Conservation (phyloP, 2,113 vertebrate species). For the Synodontis membranacea region DNA sequence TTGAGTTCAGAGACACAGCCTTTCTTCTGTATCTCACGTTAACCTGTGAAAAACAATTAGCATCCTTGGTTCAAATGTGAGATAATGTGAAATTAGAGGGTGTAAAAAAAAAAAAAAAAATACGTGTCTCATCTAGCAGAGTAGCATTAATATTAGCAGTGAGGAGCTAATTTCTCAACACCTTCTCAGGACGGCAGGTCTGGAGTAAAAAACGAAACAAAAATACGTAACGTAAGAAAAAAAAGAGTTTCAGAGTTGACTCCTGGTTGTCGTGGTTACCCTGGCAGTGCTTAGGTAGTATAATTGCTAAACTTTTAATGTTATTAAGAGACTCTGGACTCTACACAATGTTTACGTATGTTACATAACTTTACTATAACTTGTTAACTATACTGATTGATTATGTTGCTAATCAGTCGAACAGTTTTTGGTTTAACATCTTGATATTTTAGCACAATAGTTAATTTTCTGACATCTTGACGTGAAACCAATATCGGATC, state of each 20-base stretch:
- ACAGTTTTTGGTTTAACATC: too few species aligned
- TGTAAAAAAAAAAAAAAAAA: not conserved
- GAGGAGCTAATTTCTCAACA: constrained; percentile 60
- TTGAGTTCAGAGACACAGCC: not conserved
- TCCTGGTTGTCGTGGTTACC: not conserved
- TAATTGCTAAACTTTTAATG: not conserved
- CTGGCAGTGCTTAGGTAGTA: not conserved
- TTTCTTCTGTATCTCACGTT: not conserved
- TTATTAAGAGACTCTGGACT: not conserved
- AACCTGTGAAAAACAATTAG: constrained; percentile 59
- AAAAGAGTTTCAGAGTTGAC: not conserved
- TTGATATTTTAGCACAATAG: too few species aligned
- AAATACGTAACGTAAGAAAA: not conserved
- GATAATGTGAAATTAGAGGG: constrained; percentile 51
- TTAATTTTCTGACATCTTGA: too few species aligned
- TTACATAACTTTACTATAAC: too few species aligned
- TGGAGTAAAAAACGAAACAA: not conserved
- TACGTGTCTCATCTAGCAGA: constrained; percentile 30
- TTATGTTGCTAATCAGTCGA: too few species aligned
- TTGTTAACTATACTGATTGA: not conserved
- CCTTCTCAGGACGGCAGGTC: constrained; percentile 36
- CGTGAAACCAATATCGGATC: too few species aligned
- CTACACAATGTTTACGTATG: not conserved
- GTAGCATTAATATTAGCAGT: constrained; percentile 56
- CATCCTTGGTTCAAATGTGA: constrained; percentile 41